These are phyloP conservation scores for Cervus canadensis DNA, from an alignment of 2,113 vertebrate genomes.

Conservation along the genomic window DNA sequence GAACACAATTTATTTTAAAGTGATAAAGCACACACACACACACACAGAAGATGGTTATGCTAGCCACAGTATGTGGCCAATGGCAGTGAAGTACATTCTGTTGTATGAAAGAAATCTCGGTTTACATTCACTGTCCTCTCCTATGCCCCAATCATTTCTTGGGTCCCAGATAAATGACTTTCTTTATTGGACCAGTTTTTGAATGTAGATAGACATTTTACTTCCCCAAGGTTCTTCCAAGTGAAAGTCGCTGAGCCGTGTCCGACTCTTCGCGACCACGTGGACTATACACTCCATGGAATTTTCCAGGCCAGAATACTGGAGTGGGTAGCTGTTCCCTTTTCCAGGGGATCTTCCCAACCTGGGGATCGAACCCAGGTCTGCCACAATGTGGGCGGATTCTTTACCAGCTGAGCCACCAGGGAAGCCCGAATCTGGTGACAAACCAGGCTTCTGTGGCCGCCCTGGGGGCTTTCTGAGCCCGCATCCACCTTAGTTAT, in stretches of 20 bases:
- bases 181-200: not conserved
- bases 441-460: not conserved
- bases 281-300: not conserved
- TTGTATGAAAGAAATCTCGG: accelerated
- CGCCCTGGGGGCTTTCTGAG: not conserved
- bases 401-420: not conserved
- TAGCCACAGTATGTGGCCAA: too few relatives aligned
- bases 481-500: accelerated
- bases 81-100: not conserved
- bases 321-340: not conserved
- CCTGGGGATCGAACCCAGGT: not conserved
- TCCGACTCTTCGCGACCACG: accelerated
- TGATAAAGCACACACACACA: not conserved
- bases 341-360: not conserved
- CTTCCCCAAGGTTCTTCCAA: not conserved
- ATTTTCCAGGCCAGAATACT: not conserved
- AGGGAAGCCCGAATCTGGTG: not conserved
- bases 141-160: too few relatives aligned
- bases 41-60: accelerated
- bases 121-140: not conserved
- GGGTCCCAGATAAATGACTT: not conserved
- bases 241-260: not conserved
- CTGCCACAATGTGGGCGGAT: accelerated
- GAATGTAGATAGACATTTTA: not conserved
- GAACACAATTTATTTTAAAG: not conserved